Conservation (phyloP, 2,888 invertebrate genomes). For the Stenodera caucasica region DNA sequence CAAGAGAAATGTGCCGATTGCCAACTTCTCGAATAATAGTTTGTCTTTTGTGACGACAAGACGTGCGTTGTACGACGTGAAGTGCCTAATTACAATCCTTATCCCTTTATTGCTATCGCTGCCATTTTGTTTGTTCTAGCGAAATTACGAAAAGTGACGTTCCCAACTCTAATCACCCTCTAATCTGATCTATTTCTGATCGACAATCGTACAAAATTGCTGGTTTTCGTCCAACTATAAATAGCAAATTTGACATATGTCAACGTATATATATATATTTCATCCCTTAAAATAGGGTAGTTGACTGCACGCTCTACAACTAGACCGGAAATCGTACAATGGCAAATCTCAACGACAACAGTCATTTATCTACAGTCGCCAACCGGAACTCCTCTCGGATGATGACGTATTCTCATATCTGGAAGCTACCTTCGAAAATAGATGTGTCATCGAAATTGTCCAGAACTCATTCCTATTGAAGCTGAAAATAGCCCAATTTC, state of each 20-base stretch:
- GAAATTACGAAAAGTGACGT: constrained; percentile 34
- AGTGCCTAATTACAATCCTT: constrained; percentile 41
- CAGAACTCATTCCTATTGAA: too few species aligned
- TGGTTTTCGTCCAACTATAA: constrained; percentile 19
- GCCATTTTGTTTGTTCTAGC: constrained; percentile 15
- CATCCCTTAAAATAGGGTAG: constrained; percentile 4
- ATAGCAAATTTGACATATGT: constrained; percentile 31
- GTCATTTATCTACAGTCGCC: too few species aligned
- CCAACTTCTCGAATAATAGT: constrained; percentile 40
- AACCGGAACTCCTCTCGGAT: too few species aligned
- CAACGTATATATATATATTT: constrained; percentile 29
- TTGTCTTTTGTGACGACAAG: constrained; percentile 39
- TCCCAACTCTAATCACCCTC: constrained; percentile 40
- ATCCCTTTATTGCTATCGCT: constrained; percentile 27
- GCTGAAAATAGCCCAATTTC: too few species aligned
- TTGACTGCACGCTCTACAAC: too few species aligned
- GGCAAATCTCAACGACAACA: too few species aligned
- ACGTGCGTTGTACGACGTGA: constrained; percentile 27
- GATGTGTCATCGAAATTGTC: too few species aligned
- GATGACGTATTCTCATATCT: too few species aligned
- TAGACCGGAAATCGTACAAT: too few species aligned
- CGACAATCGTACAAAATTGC: constrained; percentile 34
- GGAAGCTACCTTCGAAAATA: too few species aligned
- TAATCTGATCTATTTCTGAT: constrained; percentile 33
- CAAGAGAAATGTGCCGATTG: constrained; percentile 8